Conservation (phyloP, 2,888 invertebrate species). For the Disparrhopalites patrizii region DNA sequence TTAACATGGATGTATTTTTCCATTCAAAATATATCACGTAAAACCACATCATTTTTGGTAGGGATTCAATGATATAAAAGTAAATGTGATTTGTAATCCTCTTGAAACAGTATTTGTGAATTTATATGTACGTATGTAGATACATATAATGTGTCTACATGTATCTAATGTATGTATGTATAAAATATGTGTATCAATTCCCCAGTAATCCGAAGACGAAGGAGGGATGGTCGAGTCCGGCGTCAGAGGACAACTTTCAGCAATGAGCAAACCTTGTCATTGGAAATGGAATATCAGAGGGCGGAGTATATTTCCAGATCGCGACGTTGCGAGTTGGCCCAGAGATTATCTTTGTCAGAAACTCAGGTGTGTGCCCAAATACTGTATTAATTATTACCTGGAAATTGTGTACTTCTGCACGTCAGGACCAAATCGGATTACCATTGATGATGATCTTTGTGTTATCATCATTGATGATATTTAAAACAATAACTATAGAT, state of each 20-base stretch:
- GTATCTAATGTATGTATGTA: neutral
- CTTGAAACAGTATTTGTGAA: too few relatives aligned
- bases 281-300: conserved; percentile 86
- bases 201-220: conserved; percentile 74
- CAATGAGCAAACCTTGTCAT: conserved; percentile 81
- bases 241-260: conserved; percentile 92
- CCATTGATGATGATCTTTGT: too few relatives aligned
- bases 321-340: conserved; percentile 72
- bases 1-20: too few relatives aligned
- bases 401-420: neutral
- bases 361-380: conserved; percentile 55
- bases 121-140: neutral
- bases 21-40: too few relatives aligned
- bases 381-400: neutral
- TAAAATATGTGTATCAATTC: conserved; percentile 25
- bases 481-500: conserved; percentile 62
- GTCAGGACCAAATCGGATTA: too few relatives aligned
- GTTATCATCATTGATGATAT: too few relatives aligned
- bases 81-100: too few relatives aligned
- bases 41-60: too few relatives aligned
- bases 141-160: neutral
- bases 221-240: conserved; percentile 81
- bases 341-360: conserved; percentile 64
- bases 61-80: too few relatives aligned
- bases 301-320: conserved; percentile 90